Conservation (phyloP, 2,888 invertebrate species). For the Chymomyza procnemis region DNA sequence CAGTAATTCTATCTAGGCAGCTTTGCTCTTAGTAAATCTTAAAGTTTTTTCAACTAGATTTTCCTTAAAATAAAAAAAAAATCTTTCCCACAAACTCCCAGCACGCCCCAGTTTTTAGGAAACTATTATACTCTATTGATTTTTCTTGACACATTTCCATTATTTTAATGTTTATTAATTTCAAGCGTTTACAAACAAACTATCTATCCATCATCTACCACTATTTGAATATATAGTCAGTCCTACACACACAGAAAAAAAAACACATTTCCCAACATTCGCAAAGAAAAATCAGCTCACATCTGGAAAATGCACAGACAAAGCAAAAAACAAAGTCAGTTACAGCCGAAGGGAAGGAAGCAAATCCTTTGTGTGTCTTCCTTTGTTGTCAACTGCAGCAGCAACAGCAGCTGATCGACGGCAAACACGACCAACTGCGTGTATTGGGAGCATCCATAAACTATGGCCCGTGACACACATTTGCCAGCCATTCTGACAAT, state of each 20-base stretch:
- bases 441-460: slow-evolving; percentile 4
- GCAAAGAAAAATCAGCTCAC: slow-evolving; percentile 22
- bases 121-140: no score
- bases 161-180: no score
- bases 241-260: slow-evolving; percentile 5
- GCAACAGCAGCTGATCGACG: slow-evolving; percentile 66
- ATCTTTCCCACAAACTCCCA: no score
- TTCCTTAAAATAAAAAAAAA: no score
- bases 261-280: background rate
- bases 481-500: slow-evolving; percentile 22
- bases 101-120: no score
- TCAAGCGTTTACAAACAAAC: background rate
- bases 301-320: slow-evolving; percentile 32
- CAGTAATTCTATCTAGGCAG: no score
- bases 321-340: slow-evolving; percentile 38
- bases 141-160: no score
- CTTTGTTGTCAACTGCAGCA: slow-evolving; percentile 54
- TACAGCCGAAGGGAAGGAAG: slow-evolving; percentile 13
- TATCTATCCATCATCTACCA: slow-evolving; percentile 26
- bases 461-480: slow-evolving; percentile 68
- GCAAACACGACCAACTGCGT: slow-evolving; percentile 8
- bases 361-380: slow-evolving; percentile 36
- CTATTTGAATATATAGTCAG: slow-evolving; percentile 24
- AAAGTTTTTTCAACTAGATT: no score
- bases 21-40: no score